Percentiles rank a stretch among this genome's conserved stretches.
phyloP scores from a whole-genome alignment of 2,113 vertebrate genomes.

The Eublepharis macularius region DNA sequence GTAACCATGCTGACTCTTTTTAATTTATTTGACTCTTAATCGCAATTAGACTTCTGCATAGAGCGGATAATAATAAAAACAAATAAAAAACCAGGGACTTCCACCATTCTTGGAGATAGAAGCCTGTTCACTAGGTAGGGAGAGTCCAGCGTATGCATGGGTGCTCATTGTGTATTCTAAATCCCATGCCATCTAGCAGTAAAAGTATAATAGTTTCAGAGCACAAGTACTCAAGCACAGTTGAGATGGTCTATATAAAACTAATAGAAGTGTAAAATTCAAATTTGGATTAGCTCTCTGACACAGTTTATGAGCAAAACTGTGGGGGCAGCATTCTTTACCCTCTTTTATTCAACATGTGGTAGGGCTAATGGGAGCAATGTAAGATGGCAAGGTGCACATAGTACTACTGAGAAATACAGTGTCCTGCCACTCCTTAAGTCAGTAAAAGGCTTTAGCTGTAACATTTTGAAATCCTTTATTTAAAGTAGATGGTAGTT shows the following conservation, averaged over 20 bases:
- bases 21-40: background rate
- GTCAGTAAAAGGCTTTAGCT: background rate
- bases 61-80: background rate
- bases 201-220: background rate
- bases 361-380: background rate
- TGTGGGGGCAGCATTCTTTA: background rate
- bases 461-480: background rate
- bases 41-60: background rate
- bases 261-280: background rate
- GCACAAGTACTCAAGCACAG: background rate
- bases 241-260: background rate
- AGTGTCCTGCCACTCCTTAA: background rate
- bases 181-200: background rate
- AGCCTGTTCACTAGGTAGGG: background rate
- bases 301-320: background rate
- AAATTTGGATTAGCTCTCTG: too few relatives aligned
- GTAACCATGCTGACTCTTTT: background rate
- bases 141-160: background rate
- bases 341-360: background rate
- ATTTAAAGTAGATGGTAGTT: too few relatives aligned
- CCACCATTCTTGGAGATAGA: background rate
- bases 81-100: background rate
- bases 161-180: background rate
- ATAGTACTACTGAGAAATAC: background rate
- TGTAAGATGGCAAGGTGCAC: too few relatives aligned